A percentile compares a stretch with the other conserved stretches of the same genome.
Conservation (phyloP, 2,113 vertebrate genomes). For the Rhinoderma darwinii region DNA sequence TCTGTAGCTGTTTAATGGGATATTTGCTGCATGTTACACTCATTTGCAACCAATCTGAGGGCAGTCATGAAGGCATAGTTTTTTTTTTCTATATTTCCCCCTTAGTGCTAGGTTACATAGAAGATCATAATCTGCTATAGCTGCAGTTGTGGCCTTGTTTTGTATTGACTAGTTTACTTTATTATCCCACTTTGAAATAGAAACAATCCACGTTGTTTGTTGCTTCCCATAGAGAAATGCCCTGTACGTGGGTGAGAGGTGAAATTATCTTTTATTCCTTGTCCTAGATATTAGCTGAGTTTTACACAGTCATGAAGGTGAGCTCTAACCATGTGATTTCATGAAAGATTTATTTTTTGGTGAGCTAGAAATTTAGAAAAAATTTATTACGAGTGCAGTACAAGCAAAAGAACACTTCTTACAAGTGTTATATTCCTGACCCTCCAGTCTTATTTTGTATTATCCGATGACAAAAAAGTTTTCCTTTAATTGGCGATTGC, state of each 20-base stretch:
- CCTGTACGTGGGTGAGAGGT: neutral
- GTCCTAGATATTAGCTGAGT: neutral
- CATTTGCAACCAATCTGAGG: neutral
- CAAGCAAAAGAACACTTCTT: conserved; percentile 62
- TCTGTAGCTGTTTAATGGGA: neutral
- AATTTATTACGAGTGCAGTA: conserved; percentile 62
- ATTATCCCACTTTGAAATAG: neutral
- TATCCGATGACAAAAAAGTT: conserved; percentile 72
- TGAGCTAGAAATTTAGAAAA: conserved; percentile 64
- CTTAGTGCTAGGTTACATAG: neutral
- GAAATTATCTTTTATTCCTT: conserved; percentile 3
- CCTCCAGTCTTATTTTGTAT: conserved; percentile 70
- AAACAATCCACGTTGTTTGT: neutral
- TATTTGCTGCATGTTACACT: neutral
- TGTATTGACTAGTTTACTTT: neutral
- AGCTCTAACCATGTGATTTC: neutral
- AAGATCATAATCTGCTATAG: neutral
- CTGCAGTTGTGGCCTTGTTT: neutral
- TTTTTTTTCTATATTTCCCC: neutral
- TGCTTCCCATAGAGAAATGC: neutral
- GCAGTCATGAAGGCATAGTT: neutral
- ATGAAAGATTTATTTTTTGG: conserved; percentile 44
- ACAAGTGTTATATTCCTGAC: conserved; percentile 69
- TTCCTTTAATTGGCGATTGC: conserved; percentile 77
- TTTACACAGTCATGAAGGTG: neutral